A percentile compares a stretch with the other conserved stretches of the same genome.
phyloP scores from a whole-genome alignment of 2,797 vertebrate species.

The Sebastes melanostomus region DNA sequence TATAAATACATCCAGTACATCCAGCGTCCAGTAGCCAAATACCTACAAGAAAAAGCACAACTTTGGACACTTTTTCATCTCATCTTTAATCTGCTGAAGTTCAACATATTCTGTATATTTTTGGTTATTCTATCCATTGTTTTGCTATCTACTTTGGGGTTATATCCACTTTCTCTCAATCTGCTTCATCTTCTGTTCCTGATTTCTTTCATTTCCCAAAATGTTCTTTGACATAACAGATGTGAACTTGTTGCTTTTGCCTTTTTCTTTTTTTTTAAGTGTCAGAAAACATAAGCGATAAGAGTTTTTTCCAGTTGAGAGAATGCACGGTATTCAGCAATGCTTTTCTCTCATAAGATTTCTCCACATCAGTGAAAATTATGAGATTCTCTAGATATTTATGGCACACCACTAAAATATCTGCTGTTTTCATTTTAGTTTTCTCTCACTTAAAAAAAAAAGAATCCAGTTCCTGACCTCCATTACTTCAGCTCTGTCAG shows the following conservation, averaged over 20 bases:
- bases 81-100: neutral
- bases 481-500: constrained; percentile 27
- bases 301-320: neutral
- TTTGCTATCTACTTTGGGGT: neutral
- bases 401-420: neutral
- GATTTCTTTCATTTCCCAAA: neutral
- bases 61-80: neutral
- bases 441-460: neutral
- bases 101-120: neutral
- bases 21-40: neutral
- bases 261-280: neutral
- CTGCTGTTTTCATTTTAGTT: neutral
- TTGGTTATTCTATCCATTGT: neutral
- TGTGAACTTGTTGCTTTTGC: neutral
- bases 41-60: neutral
- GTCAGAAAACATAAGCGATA: neutral
- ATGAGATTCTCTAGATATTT: neutral
- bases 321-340: neutral
- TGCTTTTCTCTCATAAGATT: neutral
- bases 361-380: neutral
- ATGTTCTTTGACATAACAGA: neutral
- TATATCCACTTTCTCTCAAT: neutral
- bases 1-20: neutral
- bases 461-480: neutral
- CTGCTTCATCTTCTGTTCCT: neutral